These are phyloP conservation scores for Pardalotus punctatus DNA, from an alignment of 2,113 vertebrate species.

Conservation along the genomic window DNA sequence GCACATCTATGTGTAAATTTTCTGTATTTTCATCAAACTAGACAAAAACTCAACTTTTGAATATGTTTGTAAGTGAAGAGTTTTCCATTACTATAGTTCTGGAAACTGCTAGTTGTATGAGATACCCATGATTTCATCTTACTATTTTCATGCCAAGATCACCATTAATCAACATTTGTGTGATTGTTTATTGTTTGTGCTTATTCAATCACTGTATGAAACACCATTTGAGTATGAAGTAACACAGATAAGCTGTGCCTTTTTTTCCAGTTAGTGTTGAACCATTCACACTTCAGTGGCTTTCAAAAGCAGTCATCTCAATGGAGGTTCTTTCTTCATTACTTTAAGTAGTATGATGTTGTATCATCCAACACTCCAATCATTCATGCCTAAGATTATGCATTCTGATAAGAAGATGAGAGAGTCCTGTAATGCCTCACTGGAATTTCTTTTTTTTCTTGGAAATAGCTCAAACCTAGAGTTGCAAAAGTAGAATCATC, in stretches of 20 bases:
- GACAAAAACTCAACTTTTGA: background rate
- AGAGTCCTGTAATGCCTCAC: background rate
- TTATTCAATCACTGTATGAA: background rate
- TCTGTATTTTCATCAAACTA: background rate
- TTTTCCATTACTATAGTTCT: background rate
- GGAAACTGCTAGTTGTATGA: background rate
- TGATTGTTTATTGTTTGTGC: background rate
- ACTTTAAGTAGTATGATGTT: background rate
- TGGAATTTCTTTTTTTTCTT: background rate
- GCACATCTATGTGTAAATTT: background rate
- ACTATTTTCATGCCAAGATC: background rate
- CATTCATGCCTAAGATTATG: background rate
- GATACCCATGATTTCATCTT: background rate
- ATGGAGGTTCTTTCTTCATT: background rate
- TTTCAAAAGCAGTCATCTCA: background rate
- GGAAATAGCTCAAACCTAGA: background rate
- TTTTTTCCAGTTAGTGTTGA: background rate
- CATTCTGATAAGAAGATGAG: background rate
- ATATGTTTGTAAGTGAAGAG: background rate
- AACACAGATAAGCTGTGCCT: background rate
- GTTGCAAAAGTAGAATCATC: background rate
- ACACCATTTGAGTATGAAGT: background rate
- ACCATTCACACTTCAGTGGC: background rate
- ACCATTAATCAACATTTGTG: background rate
- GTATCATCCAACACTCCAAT: background rate